Evolutionary conservation across 2,888 invertebrate genomes (phyloP), one percentile per base, ranked within the genome.

Genomic region (Ochlodes sylvanus): DNA sequence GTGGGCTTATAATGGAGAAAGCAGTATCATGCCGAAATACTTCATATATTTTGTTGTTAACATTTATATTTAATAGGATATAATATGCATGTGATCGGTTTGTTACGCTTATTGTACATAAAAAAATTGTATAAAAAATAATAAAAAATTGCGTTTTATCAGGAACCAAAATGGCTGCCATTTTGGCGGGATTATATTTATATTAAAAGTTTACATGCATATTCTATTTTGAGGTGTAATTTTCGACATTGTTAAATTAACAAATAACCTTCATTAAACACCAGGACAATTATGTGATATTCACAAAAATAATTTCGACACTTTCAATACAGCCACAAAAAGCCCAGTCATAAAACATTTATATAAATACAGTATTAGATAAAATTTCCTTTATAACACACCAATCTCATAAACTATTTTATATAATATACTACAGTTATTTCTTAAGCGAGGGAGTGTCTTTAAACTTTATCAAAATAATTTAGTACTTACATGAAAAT

Each of bases 391-490:
- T 84, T 81, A 83, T 78, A 86, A 87, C 86, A 87, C 88, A 89
- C 82, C 82, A 80, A 85, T 82, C 82, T 79, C 83, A 81, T 81
- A 83, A 78, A 79, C 81, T 83, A 84, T 78, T 78, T 84, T 82
- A 77, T 75, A 77, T n/a, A n/a, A n/a, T 85, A 86, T 77, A 81
- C 82, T 85, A 86, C 71, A 85, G 80, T 83, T 87, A 88, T 78
- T 80, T 79, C 84, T 86, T 86, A 86, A 81, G 87, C 87, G 85
- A 87, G 88, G 85, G 85, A 86, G 88, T 87, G 87, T 90, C 83
- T 85, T 87, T 87, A 86, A 88, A 89, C 82, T 85, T 82, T 90
- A 90, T 87, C 86, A 90, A 91, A 91, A 92, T 92, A 92, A 91
- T 91, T 92, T 92, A 92, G 89, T 90, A 90, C 90, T 92, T 90